Percentiles rank a stretch among this genome's conserved stretches.
Evolutionary conservation across 2,797 vertebrate species (phyloP).

Genomic region (Toxotes lorentzi): DNA sequence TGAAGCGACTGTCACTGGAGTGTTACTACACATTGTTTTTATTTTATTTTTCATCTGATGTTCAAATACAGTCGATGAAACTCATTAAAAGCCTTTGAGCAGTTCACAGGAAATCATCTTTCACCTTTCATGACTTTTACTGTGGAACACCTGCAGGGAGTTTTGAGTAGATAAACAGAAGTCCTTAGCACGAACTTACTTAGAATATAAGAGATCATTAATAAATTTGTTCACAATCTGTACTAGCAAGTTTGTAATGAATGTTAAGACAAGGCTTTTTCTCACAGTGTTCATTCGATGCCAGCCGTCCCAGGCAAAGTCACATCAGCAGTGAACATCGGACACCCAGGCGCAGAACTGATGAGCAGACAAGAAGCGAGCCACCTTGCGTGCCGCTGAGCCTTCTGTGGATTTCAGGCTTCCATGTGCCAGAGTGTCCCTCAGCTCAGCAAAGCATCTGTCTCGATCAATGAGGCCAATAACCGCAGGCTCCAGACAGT

Average conservation of each 20-base stretch:
- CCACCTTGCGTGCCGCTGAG: conserved; percentile 28
- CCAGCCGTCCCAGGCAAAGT: conserved; percentile 35
- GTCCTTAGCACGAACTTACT: too few species aligned
- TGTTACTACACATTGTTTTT: too few species aligned
- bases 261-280: neutral
- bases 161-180: too few species aligned
- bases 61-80: too few species aligned
- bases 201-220: neutral
- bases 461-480: conserved; percentile 85
- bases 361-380: conserved; percentile 62
- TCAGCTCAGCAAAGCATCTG: conserved; percentile 81
- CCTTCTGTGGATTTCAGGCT: conserved; percentile 71
- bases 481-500: conserved; percentile 85
- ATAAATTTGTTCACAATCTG: neutral
- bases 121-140: too few species aligned
- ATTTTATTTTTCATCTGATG: too few species aligned
- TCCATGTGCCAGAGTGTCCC: conserved; percentile 81
- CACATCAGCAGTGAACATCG: conserved; percentile 49
- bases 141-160: too few species aligned
- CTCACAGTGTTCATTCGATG: conserved; percentile 30
- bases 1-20: too few species aligned
- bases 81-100: too few species aligned
- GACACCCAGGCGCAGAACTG: conserved; percentile 55
- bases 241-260: neutral
- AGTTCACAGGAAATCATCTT: too few species aligned